These are phyloP conservation scores for Megaceryle alcyon DNA, from an alignment of 2,797 vertebrate genomes.

Conservation along the genomic window DNA sequence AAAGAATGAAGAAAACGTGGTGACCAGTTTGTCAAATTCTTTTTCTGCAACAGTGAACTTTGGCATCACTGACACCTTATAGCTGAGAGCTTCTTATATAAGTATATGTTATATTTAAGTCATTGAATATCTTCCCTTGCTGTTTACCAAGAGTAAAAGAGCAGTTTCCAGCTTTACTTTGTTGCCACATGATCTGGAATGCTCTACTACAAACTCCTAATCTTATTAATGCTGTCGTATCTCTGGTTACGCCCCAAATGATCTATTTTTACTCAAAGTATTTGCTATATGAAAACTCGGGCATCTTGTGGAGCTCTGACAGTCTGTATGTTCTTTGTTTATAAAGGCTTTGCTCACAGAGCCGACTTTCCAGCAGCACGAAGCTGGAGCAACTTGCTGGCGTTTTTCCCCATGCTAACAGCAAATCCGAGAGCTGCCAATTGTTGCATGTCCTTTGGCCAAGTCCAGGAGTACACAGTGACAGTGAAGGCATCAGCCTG, in stretches of 20 bases:
- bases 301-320: background rate
- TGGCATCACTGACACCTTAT: background rate
- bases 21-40: background rate
- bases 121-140: background rate
- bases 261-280: background rate
- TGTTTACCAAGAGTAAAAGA: background rate
- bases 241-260: background rate
- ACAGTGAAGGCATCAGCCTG: background rate
- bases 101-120: background rate
- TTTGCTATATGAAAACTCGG: background rate
- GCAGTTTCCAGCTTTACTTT: background rate
- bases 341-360: background rate
- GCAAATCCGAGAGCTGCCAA: background rate
- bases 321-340: background rate
- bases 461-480: background rate
- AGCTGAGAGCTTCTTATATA: conserved; percentile 25
- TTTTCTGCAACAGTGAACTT: background rate
- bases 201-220: background rate
- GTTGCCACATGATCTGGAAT: background rate
- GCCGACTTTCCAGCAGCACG: background rate
- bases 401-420: background rate
- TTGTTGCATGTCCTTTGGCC: background rate
- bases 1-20: background rate
- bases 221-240: conserved; percentile 26
- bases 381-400: background rate